Conservation (phyloP, 2,113 vertebrate genomes). For the Pluvianellus socialis region DNA sequence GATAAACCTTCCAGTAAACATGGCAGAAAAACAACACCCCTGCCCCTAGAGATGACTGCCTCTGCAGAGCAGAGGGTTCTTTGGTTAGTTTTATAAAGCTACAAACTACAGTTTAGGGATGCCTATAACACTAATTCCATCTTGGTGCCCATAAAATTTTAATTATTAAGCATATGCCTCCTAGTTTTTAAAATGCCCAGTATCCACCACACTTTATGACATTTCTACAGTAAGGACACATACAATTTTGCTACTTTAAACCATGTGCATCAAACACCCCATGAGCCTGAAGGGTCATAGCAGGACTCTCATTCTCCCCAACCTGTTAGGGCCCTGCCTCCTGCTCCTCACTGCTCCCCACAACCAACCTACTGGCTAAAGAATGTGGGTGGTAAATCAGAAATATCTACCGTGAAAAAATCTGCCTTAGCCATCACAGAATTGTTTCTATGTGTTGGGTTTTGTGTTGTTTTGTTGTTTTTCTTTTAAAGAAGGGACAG, state of each 20-base stretch:
- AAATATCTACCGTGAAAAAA: background rate
- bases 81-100: background rate
- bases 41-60: background rate
- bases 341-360: background rate
- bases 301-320: background rate
- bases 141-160: background rate
- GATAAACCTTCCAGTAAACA: background rate
- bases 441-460: background rate
- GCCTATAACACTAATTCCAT: background rate
- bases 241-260: background rate
- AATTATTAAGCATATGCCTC: background rate
- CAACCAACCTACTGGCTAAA: background rate
- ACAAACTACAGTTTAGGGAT: background rate
- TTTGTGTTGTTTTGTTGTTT: background rate
- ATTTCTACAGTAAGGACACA: background rate
- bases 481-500: background rate
- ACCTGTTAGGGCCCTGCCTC: background rate
- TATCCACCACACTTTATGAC: background rate
- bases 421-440: background rate
- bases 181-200: background rate
- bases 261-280: background rate
- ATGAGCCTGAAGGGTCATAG: background rate
- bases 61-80: fast-evolving
- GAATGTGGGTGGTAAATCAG: background rate
- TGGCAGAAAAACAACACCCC: background rate